A percentile compares a stretch with the other conserved stretches of the same genome.
These are phyloP conservation scores for Gymnogyps californianus DNA, from an alignment of 2,113 vertebrate species.

Conservation along the genomic window DNA sequence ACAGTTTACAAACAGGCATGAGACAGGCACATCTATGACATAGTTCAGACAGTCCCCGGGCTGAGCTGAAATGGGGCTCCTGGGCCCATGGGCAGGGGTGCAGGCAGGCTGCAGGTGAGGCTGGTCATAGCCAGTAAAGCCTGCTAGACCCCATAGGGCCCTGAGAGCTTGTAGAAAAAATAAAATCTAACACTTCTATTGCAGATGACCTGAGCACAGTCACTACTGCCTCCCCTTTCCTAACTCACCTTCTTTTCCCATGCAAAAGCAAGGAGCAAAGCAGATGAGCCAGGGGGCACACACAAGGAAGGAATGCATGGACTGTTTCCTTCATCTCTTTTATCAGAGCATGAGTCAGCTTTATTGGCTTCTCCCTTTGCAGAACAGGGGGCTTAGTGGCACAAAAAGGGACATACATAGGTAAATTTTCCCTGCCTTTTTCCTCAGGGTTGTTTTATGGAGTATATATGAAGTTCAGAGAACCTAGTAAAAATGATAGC, in stretches of 20 bases:
- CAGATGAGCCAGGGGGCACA: fast-evolving
- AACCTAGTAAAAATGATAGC: background rate
- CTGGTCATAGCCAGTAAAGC: background rate
- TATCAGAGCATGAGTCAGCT: background rate
- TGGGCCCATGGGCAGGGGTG: background rate
- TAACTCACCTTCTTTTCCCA: background rate
- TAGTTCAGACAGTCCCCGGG: background rate
- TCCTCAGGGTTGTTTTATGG: background rate
- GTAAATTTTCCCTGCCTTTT: background rate
- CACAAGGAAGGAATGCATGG: background rate
- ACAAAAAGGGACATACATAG: background rate
- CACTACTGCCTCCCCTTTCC: background rate
- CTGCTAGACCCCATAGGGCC: fast-evolving
- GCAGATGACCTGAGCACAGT: background rate
- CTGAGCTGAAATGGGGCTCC: background rate
- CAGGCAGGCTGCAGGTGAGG: background rate
- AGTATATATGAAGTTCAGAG: background rate
- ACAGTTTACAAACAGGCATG: background rate
- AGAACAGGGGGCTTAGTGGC: background rate
- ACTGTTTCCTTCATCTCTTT: background rate
- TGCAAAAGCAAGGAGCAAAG: background rate
- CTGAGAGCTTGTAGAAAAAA: background rate
- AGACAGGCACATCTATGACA: fast-evolving
- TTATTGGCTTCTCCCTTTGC: background rate
- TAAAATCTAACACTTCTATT: background rate